Evolutionary conservation across 2,797 vertebrate species (phyloP), one percentile per base, ranked within the genome.

Genomic region (Pempheris klunzingeri): DNA sequence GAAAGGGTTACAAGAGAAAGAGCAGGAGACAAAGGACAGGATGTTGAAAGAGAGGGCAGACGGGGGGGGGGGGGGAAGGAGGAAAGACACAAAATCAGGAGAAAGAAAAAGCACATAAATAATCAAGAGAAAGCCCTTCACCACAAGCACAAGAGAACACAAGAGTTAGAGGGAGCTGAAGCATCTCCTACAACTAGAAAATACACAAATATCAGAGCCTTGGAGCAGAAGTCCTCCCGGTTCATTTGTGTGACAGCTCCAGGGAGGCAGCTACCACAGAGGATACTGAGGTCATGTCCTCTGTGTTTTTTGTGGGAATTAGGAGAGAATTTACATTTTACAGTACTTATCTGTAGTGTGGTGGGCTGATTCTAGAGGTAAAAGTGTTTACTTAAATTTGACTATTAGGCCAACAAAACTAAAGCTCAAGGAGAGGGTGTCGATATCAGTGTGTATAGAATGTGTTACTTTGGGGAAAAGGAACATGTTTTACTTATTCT

Each of bases 191-290:
- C 18, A 32, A 32, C 30, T 32, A 32, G n/a, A n/a, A n/a, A 64
- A 64, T 28, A 55, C 69, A 49, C 50, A 50, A 39, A 75, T 63
- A 60, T 10, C 22, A 59, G 11, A 64, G 41, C 30, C 57, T 67
- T 60, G 39, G 32, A 28, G 72, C 26, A 38, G 53, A 65, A 55
- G 66, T 60, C 61, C 38, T 66, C 59, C 24, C 30, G 20, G 62
- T 69, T 64, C 32, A 74, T 80, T 49, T 76, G 80, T 80, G 74
- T 81, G 83, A 83, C 61, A 60, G 58, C 63, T 60, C 3, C 67
- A 62, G 68, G 50, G 57, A 38, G 15, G 66, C 1, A 60, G 59
- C 66, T 60, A n/a, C 52, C 59, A 50, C 38, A 5, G 65, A 70
- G 32, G 60, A 85, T 41, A 22, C 49, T 6, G 39, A 78, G 72